Percentiles rank a stretch among this genome's conserved stretches.
Conservation (phyloP, 2,888 invertebrate genomes). For the Ectemnius continuus region DNA sequence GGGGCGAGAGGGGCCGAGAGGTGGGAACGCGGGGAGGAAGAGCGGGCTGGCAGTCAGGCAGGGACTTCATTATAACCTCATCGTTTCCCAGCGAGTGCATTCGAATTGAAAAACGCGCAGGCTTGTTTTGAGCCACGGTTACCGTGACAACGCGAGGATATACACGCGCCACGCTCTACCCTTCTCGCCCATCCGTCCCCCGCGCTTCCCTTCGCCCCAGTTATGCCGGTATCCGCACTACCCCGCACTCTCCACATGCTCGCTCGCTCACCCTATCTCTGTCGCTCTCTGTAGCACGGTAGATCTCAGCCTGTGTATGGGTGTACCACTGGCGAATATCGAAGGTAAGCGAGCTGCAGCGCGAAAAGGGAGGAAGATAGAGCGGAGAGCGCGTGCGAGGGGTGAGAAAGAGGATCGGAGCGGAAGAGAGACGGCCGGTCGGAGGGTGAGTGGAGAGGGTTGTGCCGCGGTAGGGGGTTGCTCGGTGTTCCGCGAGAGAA, state of each 20-base stretch:
- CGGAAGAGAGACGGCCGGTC: neutral
- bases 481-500: constrained; percentile 49
- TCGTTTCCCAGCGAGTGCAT: constrained; percentile 64
- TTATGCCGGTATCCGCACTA: constrained; percentile 12
- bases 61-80: constrained; percentile 66
- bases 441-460: constrained; percentile 37
- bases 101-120: constrained; percentile 67
- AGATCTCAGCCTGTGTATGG: constrained; percentile 35
- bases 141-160: constrained; percentile 63
- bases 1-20: constrained; percentile 8
- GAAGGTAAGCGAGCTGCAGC: constrained; percentile 51
- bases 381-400: neutral
- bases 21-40: constrained; percentile 19
- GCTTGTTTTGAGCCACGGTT: constrained; percentile 67
- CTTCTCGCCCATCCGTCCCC: constrained; percentile 11
- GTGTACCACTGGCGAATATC: constrained; percentile 47
- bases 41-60: constrained; percentile 27
- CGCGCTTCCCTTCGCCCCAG: constrained; percentile 34
- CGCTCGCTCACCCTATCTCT: neutral
- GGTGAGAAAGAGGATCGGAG: neutral
- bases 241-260: constrained; percentile 4
- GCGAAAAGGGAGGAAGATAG: constrained; percentile 27
- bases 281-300: constrained; percentile 31
- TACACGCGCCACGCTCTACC: constrained; percentile 24
- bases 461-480: constrained; percentile 55